Conservation (phyloP, 2,113 vertebrate genomes). For the Nesoenas mayeri region DNA sequence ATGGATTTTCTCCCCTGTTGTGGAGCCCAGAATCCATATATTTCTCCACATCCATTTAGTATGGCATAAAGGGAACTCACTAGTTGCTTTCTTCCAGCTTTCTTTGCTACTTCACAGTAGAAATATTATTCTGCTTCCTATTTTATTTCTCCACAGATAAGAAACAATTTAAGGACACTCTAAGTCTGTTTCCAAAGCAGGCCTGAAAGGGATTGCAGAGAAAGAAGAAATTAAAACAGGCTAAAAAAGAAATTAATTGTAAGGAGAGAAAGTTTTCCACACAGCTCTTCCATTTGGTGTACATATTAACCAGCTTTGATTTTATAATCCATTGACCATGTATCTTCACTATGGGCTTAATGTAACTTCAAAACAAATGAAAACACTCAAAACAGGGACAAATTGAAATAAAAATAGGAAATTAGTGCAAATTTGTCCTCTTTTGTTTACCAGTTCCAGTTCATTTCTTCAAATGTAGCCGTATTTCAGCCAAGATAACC, state of each 20-base stretch:
- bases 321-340: constrained; percentile 60
- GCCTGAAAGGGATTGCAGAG: not conserved
- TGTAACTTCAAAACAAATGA: constrained; percentile 68
- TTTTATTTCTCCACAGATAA: constrained; percentile 4
- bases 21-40: constrained; percentile 79
- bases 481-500: constrained; percentile 45
- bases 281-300: constrained; percentile 27
- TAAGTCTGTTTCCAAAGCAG: not conserved
- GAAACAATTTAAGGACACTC: not conserved
- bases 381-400: constrained; percentile 69
- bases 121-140: not conserved
- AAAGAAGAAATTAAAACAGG: not conserved
- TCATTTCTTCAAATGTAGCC: constrained; percentile 52
- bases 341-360: constrained; percentile 56
- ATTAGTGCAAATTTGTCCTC: constrained; percentile 64
- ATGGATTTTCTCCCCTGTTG: constrained; percentile 78
- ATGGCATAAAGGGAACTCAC: constrained; percentile 54
- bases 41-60: constrained; percentile 75
- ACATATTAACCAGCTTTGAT: constrained; percentile 20
- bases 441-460: constrained; percentile 63
- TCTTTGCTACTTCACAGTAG: constrained; percentile 14
- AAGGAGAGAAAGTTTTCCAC: constrained; percentile 42
- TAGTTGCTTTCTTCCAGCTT: constrained; percentile 3
- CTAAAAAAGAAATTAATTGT: constrained; percentile 10
- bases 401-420: constrained; percentile 67